Percentiles rank a stretch among this genome's conserved stretches.
Conservation (phyloP, 2,888 invertebrate species). For the Epirrhoe tristata region DNA sequence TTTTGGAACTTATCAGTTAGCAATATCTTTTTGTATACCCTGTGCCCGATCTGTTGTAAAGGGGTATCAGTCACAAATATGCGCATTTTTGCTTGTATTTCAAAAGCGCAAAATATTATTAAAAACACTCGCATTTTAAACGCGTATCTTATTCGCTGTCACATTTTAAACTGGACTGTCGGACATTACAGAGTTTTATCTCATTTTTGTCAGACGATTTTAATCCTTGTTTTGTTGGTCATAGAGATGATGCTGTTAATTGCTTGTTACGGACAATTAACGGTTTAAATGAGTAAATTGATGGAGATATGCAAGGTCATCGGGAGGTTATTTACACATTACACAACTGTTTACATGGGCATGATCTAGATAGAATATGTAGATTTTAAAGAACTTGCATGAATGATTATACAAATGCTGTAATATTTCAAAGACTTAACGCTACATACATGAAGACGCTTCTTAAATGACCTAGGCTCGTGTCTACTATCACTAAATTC, state of each 20-base stretch:
- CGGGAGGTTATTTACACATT: slow-evolving; percentile 31
- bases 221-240: slow-evolving; percentile 45
- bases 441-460: neutral
- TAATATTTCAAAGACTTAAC: no score
- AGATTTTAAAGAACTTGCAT: neutral
- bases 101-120: slow-evolving; percentile 49
- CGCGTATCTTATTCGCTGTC: slow-evolving; percentile 53
- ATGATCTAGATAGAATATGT: neutral
- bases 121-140: slow-evolving; percentile 48
- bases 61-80: slow-evolving; percentile 66
- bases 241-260: slow-evolving; percentile 41
- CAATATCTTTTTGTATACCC: slow-evolving; percentile 70
- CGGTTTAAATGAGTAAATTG: slow-evolving; percentile 62
- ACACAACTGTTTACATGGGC: neutral
- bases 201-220: slow-evolving; percentile 47
- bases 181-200: slow-evolving; percentile 51
- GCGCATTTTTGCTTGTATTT: slow-evolving; percentile 59
- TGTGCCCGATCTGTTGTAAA: slow-evolving; percentile 65
- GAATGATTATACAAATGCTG: neutral
- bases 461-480: no score
- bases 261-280: slow-evolving; percentile 50
- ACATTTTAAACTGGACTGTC: slow-evolving; percentile 56
- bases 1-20: slow-evolving; percentile 62
- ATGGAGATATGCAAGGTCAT: slow-evolving; percentile 62
- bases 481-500: no score